These are phyloP conservation scores for Morone saxatilis DNA, from an alignment of 2,113 vertebrate genomes.

Conservation along the genomic window DNA sequence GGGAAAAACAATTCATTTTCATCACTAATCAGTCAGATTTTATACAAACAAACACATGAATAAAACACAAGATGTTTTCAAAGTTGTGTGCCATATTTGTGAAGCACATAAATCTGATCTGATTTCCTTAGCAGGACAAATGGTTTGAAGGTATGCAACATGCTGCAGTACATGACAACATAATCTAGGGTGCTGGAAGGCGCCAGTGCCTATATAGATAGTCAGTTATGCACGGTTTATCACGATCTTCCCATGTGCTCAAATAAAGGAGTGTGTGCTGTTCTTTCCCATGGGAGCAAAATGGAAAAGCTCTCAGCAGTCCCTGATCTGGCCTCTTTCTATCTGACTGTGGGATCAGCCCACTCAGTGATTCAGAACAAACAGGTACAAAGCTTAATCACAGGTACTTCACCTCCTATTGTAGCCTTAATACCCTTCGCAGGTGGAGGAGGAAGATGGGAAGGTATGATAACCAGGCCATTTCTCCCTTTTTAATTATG, in stretches of 20 bases:
- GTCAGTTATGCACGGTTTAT: constrained; percentile 24
- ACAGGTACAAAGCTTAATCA: constrained; percentile 61
- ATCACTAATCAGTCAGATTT: not conserved
- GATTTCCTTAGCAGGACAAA: not conserved
- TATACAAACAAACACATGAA: not conserved
- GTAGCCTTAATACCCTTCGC: constrained; percentile 53
- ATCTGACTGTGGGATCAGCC: constrained; percentile 58
- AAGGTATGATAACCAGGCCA: constrained; percentile 29
- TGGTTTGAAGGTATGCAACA: not conserved
- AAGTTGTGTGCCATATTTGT: not conserved
- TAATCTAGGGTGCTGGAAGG: constrained; percentile 1
- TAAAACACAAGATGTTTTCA: not conserved
- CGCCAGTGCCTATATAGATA: not conserved
- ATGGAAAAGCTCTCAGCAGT: constrained; percentile 15
- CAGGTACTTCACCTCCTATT: constrained; percentile 52
- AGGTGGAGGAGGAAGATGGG: constrained; percentile 41
- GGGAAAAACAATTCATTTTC: constrained; percentile 13
- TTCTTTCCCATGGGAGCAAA: constrained; percentile 54
- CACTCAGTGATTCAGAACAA: constrained; percentile 69
- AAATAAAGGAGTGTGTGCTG: constrained; percentile 41
- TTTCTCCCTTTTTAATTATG: constrained; percentile 57
- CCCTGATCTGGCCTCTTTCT: constrained; percentile 37
- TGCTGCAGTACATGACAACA: not conserved
- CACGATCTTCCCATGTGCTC: constrained; percentile 22
- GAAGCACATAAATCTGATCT: not conserved